A percentile compares a stretch with the other conserved stretches of the same genome.
phyloP scores from a whole-genome alignment of 2,888 invertebrate species.

The Amiota minor region DNA sequence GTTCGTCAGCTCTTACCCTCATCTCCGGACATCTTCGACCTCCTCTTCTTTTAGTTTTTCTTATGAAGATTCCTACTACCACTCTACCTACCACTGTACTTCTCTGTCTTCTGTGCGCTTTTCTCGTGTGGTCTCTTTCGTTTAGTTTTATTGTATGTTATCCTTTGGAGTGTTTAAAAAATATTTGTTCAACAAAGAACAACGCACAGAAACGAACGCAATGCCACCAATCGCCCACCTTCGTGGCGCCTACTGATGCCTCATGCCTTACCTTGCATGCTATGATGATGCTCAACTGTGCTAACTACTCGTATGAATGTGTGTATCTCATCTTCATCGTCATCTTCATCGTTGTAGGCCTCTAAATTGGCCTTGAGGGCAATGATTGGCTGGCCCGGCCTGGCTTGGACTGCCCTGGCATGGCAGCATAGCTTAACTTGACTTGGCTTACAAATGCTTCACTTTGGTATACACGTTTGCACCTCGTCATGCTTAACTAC shows the following conservation, averaged over 20 bases:
- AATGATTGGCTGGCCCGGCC: constrained; percentile 59
- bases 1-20: not conserved
- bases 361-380: constrained; percentile 64
- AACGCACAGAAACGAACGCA: no score
- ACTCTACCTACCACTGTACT: not conserved
- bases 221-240: no score
- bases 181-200: no score
- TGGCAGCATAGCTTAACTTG: not conserved
- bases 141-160: constrained; percentile 3
- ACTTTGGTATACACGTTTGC: constrained; percentile 39
- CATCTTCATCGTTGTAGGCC: constrained; percentile 11
- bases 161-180: no score
- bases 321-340: not conserved
- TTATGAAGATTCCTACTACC: constrained; percentile 21
- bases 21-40: constrained; percentile 25
- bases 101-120: constrained; percentile 18
- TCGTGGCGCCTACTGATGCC: no score
- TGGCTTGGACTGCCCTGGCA: constrained; percentile 27
- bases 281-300: no score
- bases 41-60: constrained; percentile 23
- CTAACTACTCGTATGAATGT: no score
- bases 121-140: not conserved
- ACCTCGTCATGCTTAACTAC: constrained; percentile 40
- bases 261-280: no score
- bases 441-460: constrained; percentile 37